phyloP scores from a whole-genome alignment of 2,888 invertebrate genomes.

The Platycnemis pennipes region DNA sequence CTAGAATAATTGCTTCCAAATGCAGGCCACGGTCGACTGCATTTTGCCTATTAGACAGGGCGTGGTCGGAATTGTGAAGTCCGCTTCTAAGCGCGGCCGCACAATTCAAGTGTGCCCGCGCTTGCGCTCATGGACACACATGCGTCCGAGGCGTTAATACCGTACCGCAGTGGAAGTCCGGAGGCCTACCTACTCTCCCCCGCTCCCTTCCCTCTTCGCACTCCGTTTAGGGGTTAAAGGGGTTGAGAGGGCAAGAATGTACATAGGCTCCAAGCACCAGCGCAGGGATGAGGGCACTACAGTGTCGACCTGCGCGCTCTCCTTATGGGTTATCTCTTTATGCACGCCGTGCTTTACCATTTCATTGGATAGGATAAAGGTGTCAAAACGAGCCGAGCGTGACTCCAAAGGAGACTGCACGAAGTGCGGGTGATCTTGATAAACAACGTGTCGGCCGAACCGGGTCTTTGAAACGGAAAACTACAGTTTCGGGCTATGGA shows the following conservation, averaged over 20 bases:
- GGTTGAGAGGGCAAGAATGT: neutral
- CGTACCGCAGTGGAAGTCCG: neutral
- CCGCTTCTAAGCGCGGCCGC: constrained; percentile 31
- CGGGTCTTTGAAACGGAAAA: constrained; percentile 34
- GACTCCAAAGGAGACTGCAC: constrained; percentile 13
- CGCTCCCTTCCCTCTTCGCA: neutral
- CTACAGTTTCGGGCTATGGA: neutral
- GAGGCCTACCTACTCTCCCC: neutral
- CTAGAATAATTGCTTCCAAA: constrained; percentile 64
- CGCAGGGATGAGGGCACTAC: neutral
- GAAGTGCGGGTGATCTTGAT: neutral
- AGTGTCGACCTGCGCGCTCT: constrained; percentile 27
- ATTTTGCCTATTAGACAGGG: constrained; percentile 66
- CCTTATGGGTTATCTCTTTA: constrained; percentile 21
- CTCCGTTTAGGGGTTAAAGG: constrained; percentile 1
- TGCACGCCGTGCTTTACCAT: constrained; percentile 24
- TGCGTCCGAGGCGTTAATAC: neutral
- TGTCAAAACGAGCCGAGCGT: constrained; percentile 46
- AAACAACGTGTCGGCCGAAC: neutral
- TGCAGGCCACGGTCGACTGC: constrained; percentile 67
- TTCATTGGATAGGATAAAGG: neutral
- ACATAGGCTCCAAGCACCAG: neutral
- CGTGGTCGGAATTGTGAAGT: constrained; percentile 54
- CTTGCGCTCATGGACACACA: neutral
- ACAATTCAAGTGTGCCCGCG: constrained; percentile 57